Percentiles rank a stretch among this genome's conserved stretches.
Evolutionary conservation across 2,113 vertebrate species (phyloP).

Genomic region (Erpornis zantholeuca): DNA sequence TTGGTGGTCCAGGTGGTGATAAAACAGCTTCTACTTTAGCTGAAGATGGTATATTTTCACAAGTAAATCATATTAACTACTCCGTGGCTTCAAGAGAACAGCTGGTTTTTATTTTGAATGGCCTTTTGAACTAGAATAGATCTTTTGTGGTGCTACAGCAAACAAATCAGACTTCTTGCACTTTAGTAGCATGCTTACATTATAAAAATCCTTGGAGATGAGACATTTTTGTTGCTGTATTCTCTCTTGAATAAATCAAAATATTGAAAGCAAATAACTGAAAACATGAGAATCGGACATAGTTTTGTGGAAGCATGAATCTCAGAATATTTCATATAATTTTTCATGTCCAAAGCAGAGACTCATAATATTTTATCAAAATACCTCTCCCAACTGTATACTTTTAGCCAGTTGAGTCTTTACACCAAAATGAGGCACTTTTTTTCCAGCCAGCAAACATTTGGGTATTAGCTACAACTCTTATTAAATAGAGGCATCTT

Average conservation of each 20-base stretch:
- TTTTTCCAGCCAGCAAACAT: background rate
- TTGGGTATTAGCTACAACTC: background rate
- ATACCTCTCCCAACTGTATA: background rate
- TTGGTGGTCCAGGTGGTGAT: background rate
- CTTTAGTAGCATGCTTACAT: background rate
- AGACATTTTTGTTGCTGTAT: background rate
- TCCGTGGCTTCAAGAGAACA: background rate
- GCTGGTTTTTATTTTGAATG: background rate
- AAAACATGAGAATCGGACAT: background rate
- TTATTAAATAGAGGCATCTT: background rate
- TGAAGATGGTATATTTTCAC: background rate
- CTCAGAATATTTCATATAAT: background rate
- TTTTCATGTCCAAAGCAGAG: background rate
- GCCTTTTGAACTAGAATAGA: background rate
- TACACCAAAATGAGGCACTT: background rate
- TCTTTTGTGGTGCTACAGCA: background rate
- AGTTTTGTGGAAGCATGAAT: background rate
- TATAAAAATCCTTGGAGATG: background rate
- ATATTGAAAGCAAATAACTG: background rate
- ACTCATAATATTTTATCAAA: background rate
- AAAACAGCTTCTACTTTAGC: background rate
- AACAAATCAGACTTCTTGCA: background rate
- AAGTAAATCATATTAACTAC: background rate
- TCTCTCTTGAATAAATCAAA: background rate
- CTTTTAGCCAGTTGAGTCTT: background rate